Conservation (phyloP, 2,888 invertebrate species). For the Rutpela maculata region DNA sequence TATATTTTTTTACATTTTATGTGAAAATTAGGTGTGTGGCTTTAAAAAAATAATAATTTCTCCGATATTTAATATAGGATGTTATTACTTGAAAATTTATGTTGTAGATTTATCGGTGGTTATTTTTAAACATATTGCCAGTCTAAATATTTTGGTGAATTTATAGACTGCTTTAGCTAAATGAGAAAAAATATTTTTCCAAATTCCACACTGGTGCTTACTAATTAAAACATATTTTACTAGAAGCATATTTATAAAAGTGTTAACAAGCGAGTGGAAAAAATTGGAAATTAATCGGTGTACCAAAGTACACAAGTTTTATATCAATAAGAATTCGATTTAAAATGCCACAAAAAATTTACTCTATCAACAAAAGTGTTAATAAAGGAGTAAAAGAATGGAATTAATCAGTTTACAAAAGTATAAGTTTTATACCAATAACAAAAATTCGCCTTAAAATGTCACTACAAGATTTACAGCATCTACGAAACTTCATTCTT, state of each 20-base stretch:
- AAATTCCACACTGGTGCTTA: background rate
- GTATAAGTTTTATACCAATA: too few relatives aligned
- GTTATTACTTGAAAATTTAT: slow-evolving; percentile 38
- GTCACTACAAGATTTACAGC: too few relatives aligned
- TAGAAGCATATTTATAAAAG: background rate
- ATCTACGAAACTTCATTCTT: too few relatives aligned
- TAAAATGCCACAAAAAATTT: too few relatives aligned
- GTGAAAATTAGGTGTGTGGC: slow-evolving; percentile 36
- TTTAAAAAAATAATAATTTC: slow-evolving; percentile 31
- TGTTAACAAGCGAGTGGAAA: too few relatives aligned
- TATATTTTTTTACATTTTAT: slow-evolving; percentile 33
- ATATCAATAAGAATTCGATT: too few relatives aligned
- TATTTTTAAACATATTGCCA: slow-evolving; percentile 38
- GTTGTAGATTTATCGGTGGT: slow-evolving; percentile 34
- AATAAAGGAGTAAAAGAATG: too few relatives aligned
- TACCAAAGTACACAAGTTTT: too few relatives aligned
- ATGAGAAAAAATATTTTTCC: slow-evolving; percentile 30
- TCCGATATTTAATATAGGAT: slow-evolving; percentile 36
- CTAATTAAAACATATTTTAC: background rate
- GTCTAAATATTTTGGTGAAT: slow-evolving; percentile 37
- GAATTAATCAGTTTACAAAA: too few relatives aligned
- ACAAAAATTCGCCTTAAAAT: too few relatives aligned
- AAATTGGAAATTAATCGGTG: too few relatives aligned
- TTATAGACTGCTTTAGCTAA: slow-evolving; percentile 24
- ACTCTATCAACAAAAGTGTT: too few relatives aligned